Evolutionary conservation across 2,113 vertebrate genomes (phyloP).

Genomic region (Silurus glanis): DNA sequence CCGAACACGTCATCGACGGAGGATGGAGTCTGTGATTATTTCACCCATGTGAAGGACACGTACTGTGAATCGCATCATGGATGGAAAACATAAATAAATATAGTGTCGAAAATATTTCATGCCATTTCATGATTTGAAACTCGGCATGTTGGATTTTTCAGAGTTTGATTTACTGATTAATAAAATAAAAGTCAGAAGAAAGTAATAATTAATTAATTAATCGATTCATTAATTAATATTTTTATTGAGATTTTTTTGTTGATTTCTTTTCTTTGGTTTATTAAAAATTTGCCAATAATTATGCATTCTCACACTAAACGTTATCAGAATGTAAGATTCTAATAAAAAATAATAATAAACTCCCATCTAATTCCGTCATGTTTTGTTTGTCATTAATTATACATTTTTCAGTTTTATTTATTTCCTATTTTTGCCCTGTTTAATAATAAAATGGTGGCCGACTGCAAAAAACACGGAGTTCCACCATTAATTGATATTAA

Average conservation of each 20-base stretch:
- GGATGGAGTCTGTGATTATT: conserved; percentile 87
- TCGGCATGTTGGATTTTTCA: background rate
- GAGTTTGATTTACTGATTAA: background rate
- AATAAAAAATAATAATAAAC: too few species aligned
- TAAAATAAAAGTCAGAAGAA: background rate
- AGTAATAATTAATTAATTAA: too few species aligned
- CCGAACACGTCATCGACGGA: conserved; percentile 88
- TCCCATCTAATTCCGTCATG: too few species aligned
- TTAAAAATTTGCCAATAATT: background rate
- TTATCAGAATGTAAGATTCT: background rate
- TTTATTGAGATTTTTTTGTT: too few species aligned
- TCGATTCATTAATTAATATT: background rate
- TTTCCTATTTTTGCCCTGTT: too few species aligned
- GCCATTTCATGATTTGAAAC: background rate
- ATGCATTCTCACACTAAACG: background rate
- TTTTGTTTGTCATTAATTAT: too few species aligned
- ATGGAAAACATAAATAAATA: background rate
- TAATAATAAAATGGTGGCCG: too few species aligned
- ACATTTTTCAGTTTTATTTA: too few species aligned
- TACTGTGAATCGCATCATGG: background rate
- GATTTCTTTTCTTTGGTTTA: background rate
- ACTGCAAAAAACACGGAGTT: too few species aligned
- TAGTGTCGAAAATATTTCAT: background rate
- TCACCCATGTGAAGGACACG: too few species aligned
- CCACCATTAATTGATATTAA: too few species aligned